Conservation (phyloP, 2,797 vertebrate genomes). For the Rhabdomys pumilio region DNA sequence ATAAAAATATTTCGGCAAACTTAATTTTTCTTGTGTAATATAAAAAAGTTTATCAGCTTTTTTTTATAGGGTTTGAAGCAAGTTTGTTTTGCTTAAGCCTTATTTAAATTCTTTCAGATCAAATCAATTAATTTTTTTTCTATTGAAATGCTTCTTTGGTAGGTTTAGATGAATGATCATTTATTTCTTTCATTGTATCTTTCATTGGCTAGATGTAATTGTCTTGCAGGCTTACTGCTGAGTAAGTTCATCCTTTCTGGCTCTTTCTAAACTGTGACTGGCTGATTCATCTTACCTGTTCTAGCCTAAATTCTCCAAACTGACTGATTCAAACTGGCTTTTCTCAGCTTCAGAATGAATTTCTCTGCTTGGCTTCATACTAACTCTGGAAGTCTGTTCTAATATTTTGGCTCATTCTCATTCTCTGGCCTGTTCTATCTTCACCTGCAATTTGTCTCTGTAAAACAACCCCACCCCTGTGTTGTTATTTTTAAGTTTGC, state of each 20-base stretch:
- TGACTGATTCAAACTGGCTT: background rate
- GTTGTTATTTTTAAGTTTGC: background rate
- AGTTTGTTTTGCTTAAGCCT: slow-evolving; percentile 22
- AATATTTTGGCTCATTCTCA: background rate
- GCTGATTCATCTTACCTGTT: too few species aligned
- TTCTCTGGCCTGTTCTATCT: background rate
- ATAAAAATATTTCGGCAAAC: slow-evolving; percentile 55
- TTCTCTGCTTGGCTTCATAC: background rate
- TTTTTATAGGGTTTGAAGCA: slow-evolving; percentile 31
- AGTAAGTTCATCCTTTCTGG: background rate
- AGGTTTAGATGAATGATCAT: slow-evolving; percentile 3
- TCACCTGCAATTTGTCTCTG: background rate
- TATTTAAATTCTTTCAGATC: slow-evolving; percentile 60
- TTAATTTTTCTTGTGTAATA: slow-evolving; percentile 56
- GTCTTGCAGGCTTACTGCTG: background rate
- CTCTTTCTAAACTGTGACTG: too few species aligned
- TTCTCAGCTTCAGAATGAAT: background rate
- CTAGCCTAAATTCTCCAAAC: too few species aligned
- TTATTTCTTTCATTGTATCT: background rate
- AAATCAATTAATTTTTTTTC: slow-evolving; percentile 54
- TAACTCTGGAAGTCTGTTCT: background rate
- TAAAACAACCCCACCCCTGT: background rate
- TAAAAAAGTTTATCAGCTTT: slow-evolving; percentile 21
- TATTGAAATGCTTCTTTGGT: slow-evolving; percentile 44
- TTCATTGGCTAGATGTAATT: background rate